Conservation (phyloP, 2,888 invertebrate species). For the Limulus polyphemus region DNA sequence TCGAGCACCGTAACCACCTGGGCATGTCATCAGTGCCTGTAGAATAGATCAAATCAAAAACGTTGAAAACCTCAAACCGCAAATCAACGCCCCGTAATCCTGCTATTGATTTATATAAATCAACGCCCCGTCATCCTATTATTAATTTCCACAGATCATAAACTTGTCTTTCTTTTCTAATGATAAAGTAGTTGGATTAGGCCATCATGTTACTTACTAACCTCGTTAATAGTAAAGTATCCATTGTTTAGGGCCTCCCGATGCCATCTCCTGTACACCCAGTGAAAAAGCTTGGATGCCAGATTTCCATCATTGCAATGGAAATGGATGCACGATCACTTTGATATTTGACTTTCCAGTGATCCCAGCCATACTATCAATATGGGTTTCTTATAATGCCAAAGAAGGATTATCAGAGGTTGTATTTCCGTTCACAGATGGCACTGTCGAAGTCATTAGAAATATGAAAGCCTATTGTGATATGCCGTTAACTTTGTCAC, state of each 20-base stretch:
- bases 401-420: constrained; percentile 1
- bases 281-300: constrained; percentile 3
- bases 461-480: constrained; percentile 1
- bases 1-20: no score
- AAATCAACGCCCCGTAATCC: no score
- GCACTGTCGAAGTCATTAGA: neutral
- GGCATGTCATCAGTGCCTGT: no score
- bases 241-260: constrained; percentile 2
- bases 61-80: no score
- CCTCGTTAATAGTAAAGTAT: neutral
- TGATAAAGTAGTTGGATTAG: no score
- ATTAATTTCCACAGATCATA: no score
- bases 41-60: no score
- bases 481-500: constrained; percentile 1
- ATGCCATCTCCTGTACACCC: neutral
- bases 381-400: constrained; percentile 5
- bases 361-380: constrained; percentile 1
- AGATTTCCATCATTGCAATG: neutral
- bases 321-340: neutral
- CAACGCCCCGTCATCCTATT: no score
- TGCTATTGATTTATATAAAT: no score
- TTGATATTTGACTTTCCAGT: constrained; percentile 3
- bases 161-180: no score
- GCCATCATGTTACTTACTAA: no score
- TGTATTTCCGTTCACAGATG: constrained; percentile 4